Evolutionary conservation across 53 echinoderm and acorn worm genomes (phyloP).

Genomic region (Paelopatides confundens): DNA sequence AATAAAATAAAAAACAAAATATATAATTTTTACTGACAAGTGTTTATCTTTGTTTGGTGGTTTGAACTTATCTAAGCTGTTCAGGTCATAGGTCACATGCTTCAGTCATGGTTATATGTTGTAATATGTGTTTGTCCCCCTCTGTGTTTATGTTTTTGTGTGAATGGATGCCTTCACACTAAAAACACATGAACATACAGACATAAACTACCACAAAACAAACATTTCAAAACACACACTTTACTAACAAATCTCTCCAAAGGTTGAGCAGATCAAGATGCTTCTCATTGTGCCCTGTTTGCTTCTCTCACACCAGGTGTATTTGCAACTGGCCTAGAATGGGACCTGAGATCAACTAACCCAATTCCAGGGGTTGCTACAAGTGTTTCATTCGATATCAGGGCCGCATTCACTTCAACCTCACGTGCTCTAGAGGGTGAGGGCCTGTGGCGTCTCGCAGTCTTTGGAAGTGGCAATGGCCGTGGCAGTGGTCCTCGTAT

Average conservation of each 20-base stretch:
- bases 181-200: conserved; percentile 19
- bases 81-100: not conserved
- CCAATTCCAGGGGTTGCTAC: conserved; percentile 75
- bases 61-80: not conserved
- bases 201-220: not conserved
- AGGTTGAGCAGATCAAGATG: conserved; percentile 10
- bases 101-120: not conserved
- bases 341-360: conserved; percentile 61
- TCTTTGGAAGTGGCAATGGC: conserved; percentile 79
- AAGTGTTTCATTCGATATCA: conserved; percentile 60
- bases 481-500: conserved; percentile 76
- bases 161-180: conserved; percentile 53
- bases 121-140: conserved; percentile 27
- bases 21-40: not conserved
- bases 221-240: not conserved
- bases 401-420: conserved; percentile 59
- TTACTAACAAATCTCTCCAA: conserved; percentile 5
- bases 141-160: conserved; percentile 21
- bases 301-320: conserved; percentile 67
- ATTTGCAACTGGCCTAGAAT: conserved; percentile 74
- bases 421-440: conserved; percentile 78
- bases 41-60: not conserved
- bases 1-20: no score
- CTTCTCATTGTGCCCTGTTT: conserved; percentile 3
- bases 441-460: conserved; percentile 85